Base-by-base conservation (phyloP, 2,888 invertebrate species). In the Sinodicranocentrus sp. region DNA sequence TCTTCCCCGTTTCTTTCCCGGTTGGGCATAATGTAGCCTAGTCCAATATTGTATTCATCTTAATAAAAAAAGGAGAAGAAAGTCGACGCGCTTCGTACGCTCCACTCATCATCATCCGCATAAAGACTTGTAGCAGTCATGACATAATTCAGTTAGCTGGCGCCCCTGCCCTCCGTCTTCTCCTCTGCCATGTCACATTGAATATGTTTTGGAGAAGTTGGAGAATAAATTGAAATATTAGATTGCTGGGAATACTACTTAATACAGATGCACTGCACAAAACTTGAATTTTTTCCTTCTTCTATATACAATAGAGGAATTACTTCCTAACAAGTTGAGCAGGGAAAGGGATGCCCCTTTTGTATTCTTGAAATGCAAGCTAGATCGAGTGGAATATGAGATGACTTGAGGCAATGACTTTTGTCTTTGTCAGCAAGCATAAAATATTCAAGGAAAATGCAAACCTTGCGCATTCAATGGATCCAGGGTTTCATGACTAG, bases 221-320 rank as follows among this genome's bases (percentile, higher is more conserved):
- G 15, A 52, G 70, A 86, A 82, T 73, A 84, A 84, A 84, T 86
- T 86, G 86, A 86, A 86, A 86, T 85, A 86, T 86, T 85, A 84
- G 82, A 84, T 84, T 85, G 82, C 71, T 68, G 59, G 70, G 28
- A 10, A n/a, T 54, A 48, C 72, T 63, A n/a, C 39, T 48, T 67
- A n/a, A n/a, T 21, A 48, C 44, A 75, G 65, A 33, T 33, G 33
- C 33, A 10, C 33, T 33, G n/a, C 33, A 6, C 33, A 33, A 33
- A 33, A n/a, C n/a, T n/a, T n/a, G n/a, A n/a, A n/a, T n/a, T n/a
- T n/a, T n/a, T n/a, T n/a, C n/a, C n/a, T n/a, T n/a, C n/a, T n/a
- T n/a, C n/a, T n/a, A n/a, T n/a, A n/a, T n/a, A n/a, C n/a, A n/a
- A n/a, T n/a, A n/a, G n/a, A n/a, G n/a, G n/a, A n/a, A 33, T 33